Evolutionary conservation across 2,113 vertebrate genomes (phyloP), one percentile per base, ranked within the genome.

Genomic region (Turdus rufiventris): DNA sequence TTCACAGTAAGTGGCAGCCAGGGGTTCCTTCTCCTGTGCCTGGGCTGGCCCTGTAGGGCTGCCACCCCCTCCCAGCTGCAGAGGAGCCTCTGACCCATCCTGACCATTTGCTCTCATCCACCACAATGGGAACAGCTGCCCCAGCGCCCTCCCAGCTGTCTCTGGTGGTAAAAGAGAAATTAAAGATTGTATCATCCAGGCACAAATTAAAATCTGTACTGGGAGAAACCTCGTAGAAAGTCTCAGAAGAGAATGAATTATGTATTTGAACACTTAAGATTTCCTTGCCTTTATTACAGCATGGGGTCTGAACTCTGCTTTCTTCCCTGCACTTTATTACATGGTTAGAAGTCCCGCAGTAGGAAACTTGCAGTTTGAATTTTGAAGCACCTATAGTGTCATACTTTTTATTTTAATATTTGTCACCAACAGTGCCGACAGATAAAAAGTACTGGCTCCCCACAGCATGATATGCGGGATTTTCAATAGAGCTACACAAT

Each of bases 341-440:
- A 96, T 97, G 97, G 97, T 97, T 97, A 97, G 97, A 96, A 97
- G 96, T 97, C 96, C 97, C 92, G 1, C 96, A 92, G 94, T 96
- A 96, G 94, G 95, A 96, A 96, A 96, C 94, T 96, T 96, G 90
- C 93, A 60, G 94, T 88, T 94, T 96, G 96, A 97, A 97, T 97
- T 95, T 88, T 96, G 92, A 97, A 97, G 92, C 96, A 97, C 97
- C 97, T 97, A 97, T 96, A 93, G 97, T 90, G 94, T 96, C 97
- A 88, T 95, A 96, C 88, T 95, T 96, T 94, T 96, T 96, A 96
- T 96, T 96, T 97, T 95, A 94, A 95, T 95, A 96, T 97, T 96
- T 96, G 96, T 96, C 96, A 94, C 95, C 96, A 96, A 70, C 96
- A 96, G 96, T 75, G 95, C 95, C 1, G 82, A 92, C 94, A 97